Conservation (phyloP, 2,113 vertebrate species). For the Chloropsis hardwickii region DNA sequence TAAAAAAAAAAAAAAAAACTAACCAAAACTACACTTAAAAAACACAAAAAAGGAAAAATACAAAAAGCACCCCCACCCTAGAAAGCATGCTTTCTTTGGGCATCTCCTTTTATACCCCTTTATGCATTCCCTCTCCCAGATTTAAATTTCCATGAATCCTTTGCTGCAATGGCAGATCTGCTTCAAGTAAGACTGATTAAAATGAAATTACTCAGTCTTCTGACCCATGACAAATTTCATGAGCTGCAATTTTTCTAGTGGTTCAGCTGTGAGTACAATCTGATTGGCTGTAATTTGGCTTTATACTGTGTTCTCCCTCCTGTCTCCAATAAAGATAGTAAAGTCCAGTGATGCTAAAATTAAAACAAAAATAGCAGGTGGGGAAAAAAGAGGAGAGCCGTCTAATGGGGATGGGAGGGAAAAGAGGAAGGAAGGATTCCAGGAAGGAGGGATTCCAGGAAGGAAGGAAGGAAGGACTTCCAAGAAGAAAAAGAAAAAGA, state of each 20-base stretch:
- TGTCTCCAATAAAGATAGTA: neutral
- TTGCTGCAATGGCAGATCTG: slow-evolving; percentile 33
- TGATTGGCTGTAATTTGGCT: slow-evolving; percentile 73
- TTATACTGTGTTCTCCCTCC: slow-evolving; percentile 26
- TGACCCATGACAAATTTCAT: slow-evolving; percentile 76
- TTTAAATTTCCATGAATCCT: slow-evolving; percentile 14
- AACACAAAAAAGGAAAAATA: rapidly evolving
- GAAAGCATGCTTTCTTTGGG: neutral
- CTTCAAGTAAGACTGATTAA: slow-evolving; percentile 76
- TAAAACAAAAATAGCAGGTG: neutral
- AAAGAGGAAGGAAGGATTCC: neutral
- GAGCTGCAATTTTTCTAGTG: slow-evolving; percentile 72
- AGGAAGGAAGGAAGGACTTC: no score
- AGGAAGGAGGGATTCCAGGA: no score
- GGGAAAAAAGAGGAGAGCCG: neutral
- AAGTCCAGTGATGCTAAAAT: slow-evolving; percentile 46
- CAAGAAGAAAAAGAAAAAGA: no score
- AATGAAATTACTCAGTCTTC: slow-evolving; percentile 74
- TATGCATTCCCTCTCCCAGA: neutral
- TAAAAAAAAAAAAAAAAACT: neutral
- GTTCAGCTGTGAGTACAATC: slow-evolving; percentile 71
- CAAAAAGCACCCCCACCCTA: rapidly evolving
- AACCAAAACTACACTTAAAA: neutral
- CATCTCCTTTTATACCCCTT: neutral
- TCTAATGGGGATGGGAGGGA: neutral